Base-by-base conservation (phyloP, 2,888 invertebrate genomes). In the Galeopsomyia nigrocyanea region DNA sequence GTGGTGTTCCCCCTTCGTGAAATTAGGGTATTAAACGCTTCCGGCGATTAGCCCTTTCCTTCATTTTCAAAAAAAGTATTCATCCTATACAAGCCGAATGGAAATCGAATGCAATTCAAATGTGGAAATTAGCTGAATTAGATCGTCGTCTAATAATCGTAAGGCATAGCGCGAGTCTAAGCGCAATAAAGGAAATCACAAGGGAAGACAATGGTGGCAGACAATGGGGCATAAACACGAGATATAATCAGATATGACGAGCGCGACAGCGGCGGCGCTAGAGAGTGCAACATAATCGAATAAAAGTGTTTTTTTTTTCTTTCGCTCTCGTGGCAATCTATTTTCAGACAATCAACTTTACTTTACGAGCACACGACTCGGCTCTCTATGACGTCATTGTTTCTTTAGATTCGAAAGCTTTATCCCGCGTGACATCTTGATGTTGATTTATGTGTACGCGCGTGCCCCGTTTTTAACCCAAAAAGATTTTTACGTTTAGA, bases 1-100 rank as follows among this genome's bases (percentile, higher is more conserved):
- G 74, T 22, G 5, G 74, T 62, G 74, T 76, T 78, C 3, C 31
- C 39, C 13, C 7, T 39, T 39, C 39, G 13, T 13, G 39, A 39
- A 26, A 39, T 39, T 10, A 10, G 39, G 39, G 75, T 77, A 78
- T 79, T 80, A 77, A 73, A 51, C 71, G 76, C 74, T 80, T 80
- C 80, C 79, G 78, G 70, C n/a, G 46, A 67, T 74, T 70, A 67
- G 60, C 46, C 49, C 53, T 60, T 21, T 22, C 17, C n/a, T 49
- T 19, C 17, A 58, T 31, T n/a, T 46, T 58, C 16, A 13, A 16
- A 10, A 57, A 17, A 39, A 17, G 22, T 5, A 2, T 58, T 58
- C 16, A 19, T 17, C 16, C 2, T n/a, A n/a, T n/a, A n/a, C n/a
- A n/a, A 26, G 39, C n/a, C 46, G 53, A 19, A 13, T 22, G 17